Conservation (phyloP, 1,140 invertebrate species). For the Ceratitis capitata region DNA sequence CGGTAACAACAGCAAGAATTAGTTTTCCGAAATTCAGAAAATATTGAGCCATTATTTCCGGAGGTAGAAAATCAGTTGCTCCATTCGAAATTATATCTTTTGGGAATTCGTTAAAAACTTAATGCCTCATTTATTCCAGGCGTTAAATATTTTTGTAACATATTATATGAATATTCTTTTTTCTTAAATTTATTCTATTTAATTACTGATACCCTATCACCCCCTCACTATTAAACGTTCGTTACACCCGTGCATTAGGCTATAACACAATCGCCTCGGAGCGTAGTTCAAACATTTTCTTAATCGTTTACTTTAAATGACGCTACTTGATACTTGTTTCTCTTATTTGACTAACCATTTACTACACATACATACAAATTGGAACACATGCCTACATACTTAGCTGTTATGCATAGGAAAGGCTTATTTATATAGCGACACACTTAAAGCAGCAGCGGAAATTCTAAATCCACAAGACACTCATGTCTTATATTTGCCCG, state of each 20-base stretch:
- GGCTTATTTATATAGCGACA: neutral
- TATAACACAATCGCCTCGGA: neutral
- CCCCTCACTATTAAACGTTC: neutral
- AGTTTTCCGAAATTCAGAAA: neutral
- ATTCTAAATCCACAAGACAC: conserved; percentile 4
- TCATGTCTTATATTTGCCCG: neutral
- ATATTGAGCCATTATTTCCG: neutral
- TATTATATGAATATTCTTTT: no score
- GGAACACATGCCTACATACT: neutral
- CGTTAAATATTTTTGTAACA: no score
- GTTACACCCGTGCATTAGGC: neutral
- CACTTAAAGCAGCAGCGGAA: neutral
- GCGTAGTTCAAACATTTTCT: neutral
- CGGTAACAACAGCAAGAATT: no score
- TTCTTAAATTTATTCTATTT: no score
- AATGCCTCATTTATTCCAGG: neutral
- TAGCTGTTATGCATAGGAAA: neutral
- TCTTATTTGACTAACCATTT: neutral
- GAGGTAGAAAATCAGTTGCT: neutral
- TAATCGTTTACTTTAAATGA: conserved; percentile 24
- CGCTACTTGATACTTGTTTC: neutral
- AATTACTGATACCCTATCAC: no score
- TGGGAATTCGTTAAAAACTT: no score
- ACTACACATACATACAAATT: neutral
- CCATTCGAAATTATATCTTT: neutral